Percentiles rank a stretch among this genome's conserved stretches.
Evolutionary conservation across 2,797 vertebrate genomes (phyloP).

Genomic region (Columba guinea): DNA sequence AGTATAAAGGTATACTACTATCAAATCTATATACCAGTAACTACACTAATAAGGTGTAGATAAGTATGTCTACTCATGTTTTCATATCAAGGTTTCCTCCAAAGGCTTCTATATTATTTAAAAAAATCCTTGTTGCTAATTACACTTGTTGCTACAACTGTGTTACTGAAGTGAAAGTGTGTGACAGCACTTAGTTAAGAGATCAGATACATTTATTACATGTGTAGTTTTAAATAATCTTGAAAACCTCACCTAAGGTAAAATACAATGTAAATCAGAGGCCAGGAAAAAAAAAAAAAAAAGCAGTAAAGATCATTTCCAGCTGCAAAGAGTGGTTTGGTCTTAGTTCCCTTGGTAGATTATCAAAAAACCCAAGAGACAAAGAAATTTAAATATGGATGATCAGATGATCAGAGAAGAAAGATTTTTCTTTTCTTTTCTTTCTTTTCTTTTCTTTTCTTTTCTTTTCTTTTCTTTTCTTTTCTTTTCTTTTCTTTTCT

Average conservation of each 20-base stretch:
- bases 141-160: not conserved
- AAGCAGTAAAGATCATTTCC: not conserved
- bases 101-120: not conserved
- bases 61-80: not conserved
- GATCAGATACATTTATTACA: accelerated
- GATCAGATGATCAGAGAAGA: not conserved
- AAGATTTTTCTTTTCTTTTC: no score
- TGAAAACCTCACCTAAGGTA: not conserved
- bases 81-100: not conserved
- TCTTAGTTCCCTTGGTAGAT: not conserved
- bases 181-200: not conserved
- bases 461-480: no score
- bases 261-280: not conserved
- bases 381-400: not conserved
- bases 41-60: not conserved
- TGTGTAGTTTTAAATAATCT: not conserved
- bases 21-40: not conserved
- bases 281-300: not conserved
- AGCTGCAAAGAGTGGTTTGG: not conserved
- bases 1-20: not conserved
- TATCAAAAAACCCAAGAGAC: not conserved
- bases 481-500: no score
- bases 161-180: not conserved
- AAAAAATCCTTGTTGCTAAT: not conserved
- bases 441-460: no score